Evolutionary conservation across 1,140 invertebrate genomes (phyloP), one percentile per base, ranked within the genome.

Genomic region (Artemia franciscana): DNA sequence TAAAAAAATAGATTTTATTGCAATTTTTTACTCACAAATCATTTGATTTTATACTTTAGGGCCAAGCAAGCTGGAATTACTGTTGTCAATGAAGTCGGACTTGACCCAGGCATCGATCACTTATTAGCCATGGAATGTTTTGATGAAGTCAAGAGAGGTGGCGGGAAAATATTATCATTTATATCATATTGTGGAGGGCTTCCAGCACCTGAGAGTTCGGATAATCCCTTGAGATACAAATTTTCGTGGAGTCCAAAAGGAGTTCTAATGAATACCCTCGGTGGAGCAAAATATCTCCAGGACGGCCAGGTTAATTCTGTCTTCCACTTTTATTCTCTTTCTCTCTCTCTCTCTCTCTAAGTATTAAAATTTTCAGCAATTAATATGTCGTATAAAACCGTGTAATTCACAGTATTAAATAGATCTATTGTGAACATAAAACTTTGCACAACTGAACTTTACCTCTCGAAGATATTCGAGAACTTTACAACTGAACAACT

Each of bases 31-130:
- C 57, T 62, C 18, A 23, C 57, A n/a, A 28, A 65, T 23, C 66
- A 26, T 25, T 62, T 2, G 21, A 64, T n/a, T 61, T 57, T 61
- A 65, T n/a, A 57, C 72, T 75, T 25, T 66, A 86, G 84, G 64
- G 91, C 91, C 0, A 77, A 80, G 59, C 79, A 86, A 58, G 86
- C 88, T 9, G 90, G 86, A 0, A 76, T 98, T 0, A 95, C 91
- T 0, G 80, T 97, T 57, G 75, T 98, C 82, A 96, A 84, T 71
- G 95, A 99, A 76, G 82, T 96, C 0, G 96, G 96, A 4, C 74
- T 99, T 5, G 96, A 99, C 73, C 96, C 96, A 0, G 95, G 94
- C 3, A 87, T 99, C 66, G 96, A 99, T 73, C 96, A 99, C 74
- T 78, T 99, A 57, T 72, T 99, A 58, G 96, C 96, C 0, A 81